Percentiles rank a stretch among this genome's conserved stretches.
Evolutionary conservation across 2,888 invertebrate species (phyloP).

Genomic region (Octonoba sinensis): DNA sequence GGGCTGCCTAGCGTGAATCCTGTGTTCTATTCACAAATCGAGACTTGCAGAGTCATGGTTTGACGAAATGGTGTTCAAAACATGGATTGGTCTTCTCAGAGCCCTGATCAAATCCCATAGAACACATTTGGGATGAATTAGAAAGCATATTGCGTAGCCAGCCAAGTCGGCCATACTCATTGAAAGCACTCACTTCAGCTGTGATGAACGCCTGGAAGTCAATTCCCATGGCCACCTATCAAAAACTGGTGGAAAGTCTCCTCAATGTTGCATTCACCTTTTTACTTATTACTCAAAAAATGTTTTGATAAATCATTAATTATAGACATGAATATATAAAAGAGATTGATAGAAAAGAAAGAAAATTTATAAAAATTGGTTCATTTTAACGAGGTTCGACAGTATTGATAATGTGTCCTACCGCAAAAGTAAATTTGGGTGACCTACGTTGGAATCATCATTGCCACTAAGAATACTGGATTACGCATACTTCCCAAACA

Average conservation of each 20-base stretch:
- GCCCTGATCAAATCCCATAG: not conserved
- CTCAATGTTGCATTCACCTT: too few species aligned
- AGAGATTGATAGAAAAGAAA: too few species aligned
- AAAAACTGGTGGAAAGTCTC: too few species aligned
- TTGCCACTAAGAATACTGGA: slow-evolving; percentile 2
- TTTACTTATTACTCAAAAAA: too few species aligned
- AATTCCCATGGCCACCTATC: too few species aligned
- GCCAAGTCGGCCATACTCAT: not conserved
- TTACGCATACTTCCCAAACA: not conserved
- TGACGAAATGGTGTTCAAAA: not conserved
- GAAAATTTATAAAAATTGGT: too few species aligned
- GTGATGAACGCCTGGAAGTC: too few species aligned
- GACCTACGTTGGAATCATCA: slow-evolving; percentile 3
- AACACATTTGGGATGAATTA: not conserved
- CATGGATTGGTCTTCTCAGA: not conserved
- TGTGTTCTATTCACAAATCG: not conserved
- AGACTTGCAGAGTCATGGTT: not conserved
- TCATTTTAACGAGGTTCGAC: too few species aligned
- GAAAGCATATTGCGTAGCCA: not conserved
- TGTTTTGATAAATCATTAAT: too few species aligned
- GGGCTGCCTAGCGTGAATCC: too few species aligned
- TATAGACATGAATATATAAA: too few species aligned
- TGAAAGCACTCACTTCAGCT: too few species aligned
- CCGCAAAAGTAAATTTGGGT: not conserved
- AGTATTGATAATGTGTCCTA: not conserved